These are phyloP conservation scores for Micoletzkya japonica DNA, from an alignment of 2,888 invertebrate species.

Conservation along the genomic window DNA sequence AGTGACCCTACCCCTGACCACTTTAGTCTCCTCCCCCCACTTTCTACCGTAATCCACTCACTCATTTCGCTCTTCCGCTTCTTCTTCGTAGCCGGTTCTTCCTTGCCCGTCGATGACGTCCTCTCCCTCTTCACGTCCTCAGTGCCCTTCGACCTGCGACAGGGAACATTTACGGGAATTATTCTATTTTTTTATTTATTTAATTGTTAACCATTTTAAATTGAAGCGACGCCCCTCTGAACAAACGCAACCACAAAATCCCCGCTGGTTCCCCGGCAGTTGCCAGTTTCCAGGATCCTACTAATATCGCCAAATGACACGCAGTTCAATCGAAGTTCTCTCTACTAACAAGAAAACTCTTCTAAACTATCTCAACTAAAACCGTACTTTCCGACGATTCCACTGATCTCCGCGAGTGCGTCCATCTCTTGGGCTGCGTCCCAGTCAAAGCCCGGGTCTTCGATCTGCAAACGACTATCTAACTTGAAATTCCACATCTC, in stretches of 20 bases:
- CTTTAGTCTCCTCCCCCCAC: constrained; percentile 11
- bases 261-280: neutral
- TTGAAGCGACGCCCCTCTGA: too few species aligned
- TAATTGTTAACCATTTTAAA: too few species aligned
- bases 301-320: too few species aligned
- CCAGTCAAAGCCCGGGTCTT: constrained; percentile 55
- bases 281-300: too few species aligned
- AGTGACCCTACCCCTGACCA: too few species aligned
- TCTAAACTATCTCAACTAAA: neutral
- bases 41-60: constrained; percentile 5
- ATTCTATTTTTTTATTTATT: too few species aligned
- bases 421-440: constrained; percentile 43
- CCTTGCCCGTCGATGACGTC: constrained; percentile 25
- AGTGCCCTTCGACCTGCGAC: constrained; percentile 2
- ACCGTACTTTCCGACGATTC: constrained; percentile 25
- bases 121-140: constrained; percentile 28
- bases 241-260: constrained; percentile 20
- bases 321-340: too few species aligned
- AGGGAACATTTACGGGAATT: too few species aligned
- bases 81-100: constrained; percentile 28
- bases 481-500: too few species aligned
- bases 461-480: constrained; percentile 30
- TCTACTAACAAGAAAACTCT: too few species aligned
- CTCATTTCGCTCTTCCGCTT: constrained; percentile 18
- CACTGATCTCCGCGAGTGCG: constrained; percentile 47